phyloP scores from a whole-genome alignment of 2,797 vertebrate species.

The Cossypha heuglini region DNA sequence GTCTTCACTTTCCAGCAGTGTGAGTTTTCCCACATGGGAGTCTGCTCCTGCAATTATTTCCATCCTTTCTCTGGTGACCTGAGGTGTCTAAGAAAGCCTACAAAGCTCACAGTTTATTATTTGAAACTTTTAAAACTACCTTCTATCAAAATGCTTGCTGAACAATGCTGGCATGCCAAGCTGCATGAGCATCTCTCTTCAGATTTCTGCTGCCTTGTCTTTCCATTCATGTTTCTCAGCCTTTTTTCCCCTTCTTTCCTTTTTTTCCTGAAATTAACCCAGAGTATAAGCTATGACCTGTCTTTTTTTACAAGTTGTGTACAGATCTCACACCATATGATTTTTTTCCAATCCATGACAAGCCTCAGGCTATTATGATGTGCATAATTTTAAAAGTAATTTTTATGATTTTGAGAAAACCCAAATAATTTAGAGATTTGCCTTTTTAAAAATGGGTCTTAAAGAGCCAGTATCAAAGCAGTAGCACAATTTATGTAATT shows the following conservation, averaged over 20 bases:
- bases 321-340: neutral
- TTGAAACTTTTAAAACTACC: neutral
- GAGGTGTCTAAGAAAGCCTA: neutral
- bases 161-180: neutral
- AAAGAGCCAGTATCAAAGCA: neutral
- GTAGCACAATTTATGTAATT: neutral
- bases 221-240: neutral
- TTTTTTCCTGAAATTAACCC: neutral
- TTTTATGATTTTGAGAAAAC: neutral
- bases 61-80: neutral
- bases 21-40: neutral
- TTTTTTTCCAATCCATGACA: neutral
- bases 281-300: neutral
- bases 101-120: neutral
- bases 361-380: neutral
- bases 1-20: neutral
- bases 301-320: neutral
- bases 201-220: neutral
- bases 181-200: neutral
- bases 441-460: constrained; percentile 5
- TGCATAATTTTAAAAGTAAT: neutral
- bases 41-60: neutral
- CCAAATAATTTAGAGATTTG: neutral
- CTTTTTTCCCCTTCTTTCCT: neutral
- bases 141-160: neutral